Conservation (phyloP, 2,888 invertebrate species). For the Limnephilus auricula region DNA sequence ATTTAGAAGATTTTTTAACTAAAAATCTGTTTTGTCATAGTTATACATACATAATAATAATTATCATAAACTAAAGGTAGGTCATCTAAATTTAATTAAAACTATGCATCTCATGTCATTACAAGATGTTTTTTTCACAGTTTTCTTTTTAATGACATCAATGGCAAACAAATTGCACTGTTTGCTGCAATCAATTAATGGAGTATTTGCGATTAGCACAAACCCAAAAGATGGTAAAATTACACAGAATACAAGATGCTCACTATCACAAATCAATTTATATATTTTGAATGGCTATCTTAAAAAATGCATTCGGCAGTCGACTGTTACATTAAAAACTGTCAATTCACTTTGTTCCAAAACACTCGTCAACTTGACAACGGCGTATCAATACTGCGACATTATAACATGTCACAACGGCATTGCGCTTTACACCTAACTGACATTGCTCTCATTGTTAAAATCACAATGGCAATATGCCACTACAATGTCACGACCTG, state of each 20-base stretch:
- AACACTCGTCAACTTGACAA: not conserved
- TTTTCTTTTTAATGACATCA: not conserved
- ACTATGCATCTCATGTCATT: not conserved
- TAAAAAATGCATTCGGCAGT: slow-evolving; percentile 23
- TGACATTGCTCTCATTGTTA: not conserved
- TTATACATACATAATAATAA: not conserved
- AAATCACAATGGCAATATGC: not conserved
- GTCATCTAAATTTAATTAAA: not conserved
- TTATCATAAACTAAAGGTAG: not conserved
- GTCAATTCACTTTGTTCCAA: slow-evolving; percentile 19
- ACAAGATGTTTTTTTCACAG: not conserved
- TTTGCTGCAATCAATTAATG: not conserved
- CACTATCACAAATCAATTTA: slow-evolving; percentile 17
- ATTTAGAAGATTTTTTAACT: not conserved
- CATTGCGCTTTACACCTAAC: not conserved
- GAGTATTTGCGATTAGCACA: not conserved
- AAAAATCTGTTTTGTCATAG: not conserved
- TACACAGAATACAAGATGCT: not conserved
- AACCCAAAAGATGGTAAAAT: not conserved
- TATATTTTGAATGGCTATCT: slow-evolving; percentile 10
- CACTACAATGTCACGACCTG: not conserved
- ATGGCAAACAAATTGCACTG: not conserved
- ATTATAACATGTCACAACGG: not conserved
- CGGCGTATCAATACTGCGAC: not conserved
- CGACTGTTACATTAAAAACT: not conserved